A percentile compares a stretch with the other conserved stretches of the same genome.
phyloP scores from a whole-genome alignment of 2,113 vertebrate genomes.

The Etheostoma cragini region DNA sequence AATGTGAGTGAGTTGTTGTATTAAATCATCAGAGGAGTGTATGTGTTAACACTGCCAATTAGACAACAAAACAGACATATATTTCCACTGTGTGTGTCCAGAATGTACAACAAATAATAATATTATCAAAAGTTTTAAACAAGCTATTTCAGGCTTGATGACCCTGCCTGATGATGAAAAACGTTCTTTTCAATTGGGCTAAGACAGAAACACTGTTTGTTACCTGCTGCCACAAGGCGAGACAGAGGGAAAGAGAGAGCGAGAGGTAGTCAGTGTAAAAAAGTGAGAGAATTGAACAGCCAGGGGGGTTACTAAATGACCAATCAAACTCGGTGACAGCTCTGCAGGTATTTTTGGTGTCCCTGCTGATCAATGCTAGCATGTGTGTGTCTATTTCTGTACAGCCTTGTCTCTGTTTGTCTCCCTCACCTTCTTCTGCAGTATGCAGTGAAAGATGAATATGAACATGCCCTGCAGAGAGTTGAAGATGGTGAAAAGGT shows the following conservation, averaged over 20 bases:
- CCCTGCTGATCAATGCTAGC: slow-evolving; percentile 29
- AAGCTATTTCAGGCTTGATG: slow-evolving; percentile 15
- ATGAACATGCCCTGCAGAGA: slow-evolving; percentile 99
- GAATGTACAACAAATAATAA: slow-evolving; percentile 16
- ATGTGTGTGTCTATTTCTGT: slow-evolving; percentile 14
- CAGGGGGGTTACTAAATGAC: slow-evolving; percentile 33
- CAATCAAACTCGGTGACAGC: slow-evolving; percentile 57
- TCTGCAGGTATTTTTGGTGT: slow-evolving; percentile 48
- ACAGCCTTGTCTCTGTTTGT: neutral
- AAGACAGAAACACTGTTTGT: slow-evolving; percentile 31
- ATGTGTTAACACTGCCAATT: neutral
- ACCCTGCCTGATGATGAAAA: slow-evolving; percentile 24
- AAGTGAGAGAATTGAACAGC: slow-evolving; percentile 35
- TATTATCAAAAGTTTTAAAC: slow-evolving; percentile 5
- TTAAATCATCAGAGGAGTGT: slow-evolving; percentile 8
- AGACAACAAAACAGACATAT: neutral
- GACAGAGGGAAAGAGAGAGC: slow-evolving; percentile 21
- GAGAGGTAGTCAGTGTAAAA: slow-evolving; percentile 4
- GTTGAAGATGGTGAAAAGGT: slow-evolving; percentile 99
- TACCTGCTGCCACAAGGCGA: slow-evolving; percentile 36
- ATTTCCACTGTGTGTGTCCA: neutral
- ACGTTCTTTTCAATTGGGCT: neutral
- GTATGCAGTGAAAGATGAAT: slow-evolving; percentile 99
- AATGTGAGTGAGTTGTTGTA: neutral
- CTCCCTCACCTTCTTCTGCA: slow-evolving; percentile 97